Base-by-base conservation (phyloP, 2,113 vertebrate species). In the Centrocercus urophasianus region DNA sequence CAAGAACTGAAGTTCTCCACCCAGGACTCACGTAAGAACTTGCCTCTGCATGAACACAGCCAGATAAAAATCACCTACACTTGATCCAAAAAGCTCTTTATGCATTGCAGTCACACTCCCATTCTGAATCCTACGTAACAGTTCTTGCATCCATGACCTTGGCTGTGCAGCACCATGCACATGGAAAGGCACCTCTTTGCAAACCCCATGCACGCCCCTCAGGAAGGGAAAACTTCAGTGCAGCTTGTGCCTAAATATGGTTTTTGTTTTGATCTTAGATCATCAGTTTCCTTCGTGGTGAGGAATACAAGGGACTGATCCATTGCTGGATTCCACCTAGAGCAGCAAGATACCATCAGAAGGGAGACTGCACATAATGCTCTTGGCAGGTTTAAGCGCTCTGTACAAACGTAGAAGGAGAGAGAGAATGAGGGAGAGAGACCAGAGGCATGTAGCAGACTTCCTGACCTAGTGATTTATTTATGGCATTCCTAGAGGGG, bases 401-500 rank as follows among this genome's bases (percentile, higher is more conserved):
- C 67, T 34, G 63, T 32, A 60, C 76, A 79, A 69, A 81, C 2
- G 15, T 10, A 72, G 64, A 18, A 80, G 61, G 48, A 77, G 48
- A 75, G 40, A 48, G 65, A 59, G 74, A 74, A 93, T 0, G 25
- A 73, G 45, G 32, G 79, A 91, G 92, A 93, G 65, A 56, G 76
- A 93, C 92, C 88, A 94, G 61, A 72, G 80, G 70, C 73, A 6
- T 78, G 83, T 36, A 94, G 13, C 60, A 94, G 88, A 69, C 83
- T 95, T 87, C 77, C 93, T 70, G 90, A 84, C 88, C 90, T 63
- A 28, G 76, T 95, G 94, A 86, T 96, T 95, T 95, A 96, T 97
- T 97, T 93, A 90, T 92, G 93, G 94, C 34, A 32, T 78, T 96
- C 90, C 96, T 96, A 32, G 90, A 95, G 94, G 89, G 90, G 75